A percentile compares a stretch with the other conserved stretches of the same genome.
phyloP scores from a whole-genome alignment of 2,113 vertebrate species.

The Laticauda laticaudata region DNA sequence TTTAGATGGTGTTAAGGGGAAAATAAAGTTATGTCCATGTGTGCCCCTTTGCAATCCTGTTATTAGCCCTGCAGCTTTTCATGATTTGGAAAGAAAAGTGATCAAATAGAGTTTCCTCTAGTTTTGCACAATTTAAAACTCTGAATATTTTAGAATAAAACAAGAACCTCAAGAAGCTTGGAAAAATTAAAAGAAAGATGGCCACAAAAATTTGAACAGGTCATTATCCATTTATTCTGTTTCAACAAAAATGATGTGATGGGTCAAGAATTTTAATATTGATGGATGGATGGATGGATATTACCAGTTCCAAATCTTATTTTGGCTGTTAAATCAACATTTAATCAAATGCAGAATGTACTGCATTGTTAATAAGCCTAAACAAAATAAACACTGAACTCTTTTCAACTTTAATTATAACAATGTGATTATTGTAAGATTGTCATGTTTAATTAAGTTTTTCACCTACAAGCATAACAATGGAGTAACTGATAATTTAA shows the following conservation, averaged over 20 bases:
- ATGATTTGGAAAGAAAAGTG: too few relatives aligned
- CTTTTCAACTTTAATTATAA: not conserved
- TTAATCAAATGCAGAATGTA: not conserved
- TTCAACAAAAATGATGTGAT: not conserved
- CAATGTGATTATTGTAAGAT: not conserved
- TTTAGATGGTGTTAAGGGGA: too few relatives aligned
- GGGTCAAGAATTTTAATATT: not conserved
- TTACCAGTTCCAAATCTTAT: not conserved
- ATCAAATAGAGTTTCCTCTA: too few relatives aligned
- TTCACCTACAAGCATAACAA: not conserved
- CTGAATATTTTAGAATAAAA: too few relatives aligned
- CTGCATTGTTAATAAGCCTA: not conserved
- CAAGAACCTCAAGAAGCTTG: not conserved
- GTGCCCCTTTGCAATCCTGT: too few relatives aligned
- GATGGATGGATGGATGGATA: not conserved
- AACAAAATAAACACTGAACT: not conserved
- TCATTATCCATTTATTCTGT: not conserved
- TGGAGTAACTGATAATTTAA: fast-evolving
- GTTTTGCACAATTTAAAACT: too few relatives aligned
- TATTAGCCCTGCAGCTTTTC: too few relatives aligned
- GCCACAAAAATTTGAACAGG: not conserved
- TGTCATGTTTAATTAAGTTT: constrained; percentile 22
- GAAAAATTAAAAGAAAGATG: not conserved
- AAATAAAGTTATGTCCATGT: too few relatives aligned
- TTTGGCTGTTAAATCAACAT: not conserved